Evolutionary conservation across 2,113 vertebrate species (phyloP).

Genomic region (Arvicanthis niloticus): DNA sequence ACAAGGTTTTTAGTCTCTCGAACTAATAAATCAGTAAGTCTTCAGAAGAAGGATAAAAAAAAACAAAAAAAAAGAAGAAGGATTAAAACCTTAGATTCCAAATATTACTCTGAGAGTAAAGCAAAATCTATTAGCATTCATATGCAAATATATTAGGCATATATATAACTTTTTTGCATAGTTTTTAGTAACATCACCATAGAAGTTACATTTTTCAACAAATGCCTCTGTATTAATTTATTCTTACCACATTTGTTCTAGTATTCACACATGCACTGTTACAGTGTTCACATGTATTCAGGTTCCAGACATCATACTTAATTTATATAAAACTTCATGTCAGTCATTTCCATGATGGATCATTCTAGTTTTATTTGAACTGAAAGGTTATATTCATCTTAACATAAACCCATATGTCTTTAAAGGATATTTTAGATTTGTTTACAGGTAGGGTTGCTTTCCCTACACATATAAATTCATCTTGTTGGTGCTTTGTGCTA

Average conservation of each 20-base stretch:
- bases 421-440: neutral
- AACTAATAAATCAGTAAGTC: neutral
- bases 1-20: neutral
- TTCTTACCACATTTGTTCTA: neutral
- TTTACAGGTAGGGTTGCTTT: neutral
- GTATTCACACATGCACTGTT: neutral
- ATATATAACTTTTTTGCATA: neutral
- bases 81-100: neutral
- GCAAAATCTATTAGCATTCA: neutral
- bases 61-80: no score
- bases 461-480: neutral
- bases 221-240: neutral
- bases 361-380: conserved; percentile 1
- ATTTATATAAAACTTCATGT: neutral
- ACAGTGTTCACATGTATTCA: neutral
- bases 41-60: neutral
- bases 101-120: neutral
- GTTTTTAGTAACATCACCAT: neutral
- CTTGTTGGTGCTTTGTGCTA: neutral
- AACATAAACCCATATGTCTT: neutral
- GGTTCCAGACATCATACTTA: neutral
- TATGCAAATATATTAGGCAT: neutral
- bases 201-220: neutral
- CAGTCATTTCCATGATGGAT: neutral
- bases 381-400: neutral